Evolutionary conservation across 2,113 vertebrate genomes (phyloP).

Genomic region (Arizona elegans): DNA sequence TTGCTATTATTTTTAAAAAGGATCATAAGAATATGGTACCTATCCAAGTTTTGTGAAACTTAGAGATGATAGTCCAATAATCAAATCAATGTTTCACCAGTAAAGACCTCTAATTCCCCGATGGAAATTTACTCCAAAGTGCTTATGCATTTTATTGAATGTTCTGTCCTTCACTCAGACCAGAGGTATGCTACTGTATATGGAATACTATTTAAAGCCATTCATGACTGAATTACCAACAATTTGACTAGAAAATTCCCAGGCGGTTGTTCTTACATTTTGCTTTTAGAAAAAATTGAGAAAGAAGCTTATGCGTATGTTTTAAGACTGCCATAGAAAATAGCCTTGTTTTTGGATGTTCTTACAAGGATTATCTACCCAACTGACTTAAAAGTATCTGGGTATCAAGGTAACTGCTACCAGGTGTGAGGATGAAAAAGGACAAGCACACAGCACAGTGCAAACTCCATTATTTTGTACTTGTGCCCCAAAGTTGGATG

Average conservation of each 20-base stretch:
- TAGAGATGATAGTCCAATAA: conserved; percentile 5
- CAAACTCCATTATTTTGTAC: background rate
- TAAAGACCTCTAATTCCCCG: background rate
- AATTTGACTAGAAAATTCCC: conserved; percentile 24
- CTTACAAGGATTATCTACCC: conserved; percentile 23
- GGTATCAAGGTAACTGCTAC: background rate
- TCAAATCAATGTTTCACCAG: conserved; percentile 4
- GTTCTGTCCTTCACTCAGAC: conserved; percentile 15
- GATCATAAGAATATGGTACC: background rate
- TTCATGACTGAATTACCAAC: conserved; percentile 44
- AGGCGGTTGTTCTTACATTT: conserved; percentile 25
- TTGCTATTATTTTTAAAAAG: background rate
- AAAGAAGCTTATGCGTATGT: conserved; percentile 35
- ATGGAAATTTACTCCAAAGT: background rate
- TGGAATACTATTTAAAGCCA: conserved; percentile 57
- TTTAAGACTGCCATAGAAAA: conserved; percentile 48
- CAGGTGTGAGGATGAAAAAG: background rate
- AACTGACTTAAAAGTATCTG: conserved; percentile 15
- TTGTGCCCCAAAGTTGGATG: background rate
- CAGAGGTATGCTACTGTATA: conserved; percentile 56
- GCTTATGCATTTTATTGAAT: conserved; percentile 4
- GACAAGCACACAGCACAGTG: background rate
- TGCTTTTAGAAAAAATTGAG: conserved; percentile 31
- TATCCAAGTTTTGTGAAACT: background rate
- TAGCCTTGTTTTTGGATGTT: conserved; percentile 24